phyloP scores from a whole-genome alignment of 2,113 vertebrate genomes.

The Pogonocichla stellata region DNA sequence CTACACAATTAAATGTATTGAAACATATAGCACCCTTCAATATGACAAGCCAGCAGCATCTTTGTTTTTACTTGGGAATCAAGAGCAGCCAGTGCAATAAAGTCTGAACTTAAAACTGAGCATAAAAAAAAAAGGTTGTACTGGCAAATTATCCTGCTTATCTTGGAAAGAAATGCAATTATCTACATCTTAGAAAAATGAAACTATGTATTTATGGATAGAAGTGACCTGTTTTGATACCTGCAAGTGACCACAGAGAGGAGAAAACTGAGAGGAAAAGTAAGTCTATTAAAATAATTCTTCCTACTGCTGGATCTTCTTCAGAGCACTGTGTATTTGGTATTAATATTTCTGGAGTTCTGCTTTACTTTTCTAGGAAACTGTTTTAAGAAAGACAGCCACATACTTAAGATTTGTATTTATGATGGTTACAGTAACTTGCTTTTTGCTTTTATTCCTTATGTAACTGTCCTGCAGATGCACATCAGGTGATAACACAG shows the following conservation, averaged over 20 bases:
- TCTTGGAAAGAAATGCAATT: not conserved
- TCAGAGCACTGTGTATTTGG: not conserved
- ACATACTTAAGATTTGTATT: not conserved
- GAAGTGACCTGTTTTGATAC: not conserved
- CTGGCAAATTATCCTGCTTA: not conserved
- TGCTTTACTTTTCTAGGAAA: not conserved
- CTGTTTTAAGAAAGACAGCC: not conserved
- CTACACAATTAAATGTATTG: not conserved
- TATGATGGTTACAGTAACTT: not conserved
- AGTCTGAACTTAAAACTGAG: not conserved
- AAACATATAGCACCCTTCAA: not conserved
- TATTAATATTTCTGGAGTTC: not conserved
- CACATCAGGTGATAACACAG: not conserved
- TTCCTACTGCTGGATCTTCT: not conserved
- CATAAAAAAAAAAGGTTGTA: not conserved
- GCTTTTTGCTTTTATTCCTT: not conserved
- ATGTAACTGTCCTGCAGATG: not conserved
- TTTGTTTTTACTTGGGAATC: not conserved
- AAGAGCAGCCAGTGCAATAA: not conserved
- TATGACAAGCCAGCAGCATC: not conserved
- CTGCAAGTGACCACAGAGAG: not conserved
- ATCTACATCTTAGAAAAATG: not conserved
- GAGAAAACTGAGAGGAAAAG: not conserved
- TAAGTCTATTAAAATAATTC: not conserved
- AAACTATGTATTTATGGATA: not conserved